These are phyloP conservation scores for Austrofundulus limnaeus DNA, from an alignment of 2,113 vertebrate species.

Conservation along the genomic window DNA sequence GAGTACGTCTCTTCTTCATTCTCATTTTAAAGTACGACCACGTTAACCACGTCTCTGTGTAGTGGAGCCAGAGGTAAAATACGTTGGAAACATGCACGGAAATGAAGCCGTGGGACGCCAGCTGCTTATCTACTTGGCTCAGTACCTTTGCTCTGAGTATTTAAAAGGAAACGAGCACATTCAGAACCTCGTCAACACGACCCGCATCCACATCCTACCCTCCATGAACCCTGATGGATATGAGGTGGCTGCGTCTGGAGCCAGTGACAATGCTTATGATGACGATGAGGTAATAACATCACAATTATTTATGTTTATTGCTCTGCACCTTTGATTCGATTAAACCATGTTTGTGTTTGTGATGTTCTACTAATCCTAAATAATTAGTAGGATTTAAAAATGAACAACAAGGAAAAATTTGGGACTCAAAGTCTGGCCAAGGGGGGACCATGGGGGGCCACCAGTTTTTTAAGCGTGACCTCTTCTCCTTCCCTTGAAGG, in stretches of 20 bases:
- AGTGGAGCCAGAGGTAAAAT: constrained; percentile 95
- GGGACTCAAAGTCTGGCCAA: too few species aligned
- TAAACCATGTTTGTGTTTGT: neutral
- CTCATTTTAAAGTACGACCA: neutral
- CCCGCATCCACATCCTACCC: constrained; percentile 91
- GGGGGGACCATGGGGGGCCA: too few species aligned
- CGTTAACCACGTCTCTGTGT: constrained; percentile 35
- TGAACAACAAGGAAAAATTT: too few species aligned
- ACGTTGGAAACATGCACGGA: constrained; percentile 92
- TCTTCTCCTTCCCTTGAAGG: too few species aligned
- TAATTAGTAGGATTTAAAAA: too few species aligned
- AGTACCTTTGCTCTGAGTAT: constrained; percentile 92
- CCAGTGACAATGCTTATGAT: constrained; percentile 47
- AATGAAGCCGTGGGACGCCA: constrained; percentile 91
- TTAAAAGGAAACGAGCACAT: constrained; percentile 83
- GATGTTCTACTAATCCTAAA: too few species aligned
- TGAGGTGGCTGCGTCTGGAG: constrained; percentile 84
- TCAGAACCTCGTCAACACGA: constrained; percentile 88
- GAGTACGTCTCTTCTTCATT: constrained; percentile 63
- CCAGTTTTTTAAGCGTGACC: too few species aligned
- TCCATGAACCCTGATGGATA: constrained; percentile 97
- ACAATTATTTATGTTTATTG: too few species aligned
- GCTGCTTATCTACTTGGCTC: constrained; percentile 88
- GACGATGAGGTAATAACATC: constrained; percentile 63
- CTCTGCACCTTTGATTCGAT: neutral